Evolutionary conservation across 2,888 invertebrate species (phyloP).

Genomic region (Lasioglossum vierecki): DNA sequence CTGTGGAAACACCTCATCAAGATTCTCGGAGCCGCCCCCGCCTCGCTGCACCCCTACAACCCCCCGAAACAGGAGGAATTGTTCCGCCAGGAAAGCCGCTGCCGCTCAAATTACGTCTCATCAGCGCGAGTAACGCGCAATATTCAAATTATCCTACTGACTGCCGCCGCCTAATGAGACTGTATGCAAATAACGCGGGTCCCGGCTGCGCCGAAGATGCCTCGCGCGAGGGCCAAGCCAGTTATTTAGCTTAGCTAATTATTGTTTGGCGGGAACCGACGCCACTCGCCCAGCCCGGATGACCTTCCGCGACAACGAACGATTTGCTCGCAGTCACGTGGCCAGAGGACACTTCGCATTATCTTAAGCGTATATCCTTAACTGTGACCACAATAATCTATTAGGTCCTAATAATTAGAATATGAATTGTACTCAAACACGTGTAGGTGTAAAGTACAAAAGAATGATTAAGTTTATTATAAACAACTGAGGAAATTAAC

Average conservation of each 20-base stretch:
- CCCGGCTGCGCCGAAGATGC: constrained; percentile 35
- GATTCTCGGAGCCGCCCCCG: constrained; percentile 67
- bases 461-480: too few relatives aligned
- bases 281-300: neutral
- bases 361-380: too few relatives aligned
- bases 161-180: constrained; percentile 77
- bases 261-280: constrained; percentile 44
- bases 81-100: constrained; percentile 55
- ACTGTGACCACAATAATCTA: too few relatives aligned
- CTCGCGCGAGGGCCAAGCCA: constrained; percentile 39
- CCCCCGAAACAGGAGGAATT: constrained; percentile 49
- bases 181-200: constrained; percentile 79
- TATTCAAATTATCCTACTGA: constrained; percentile 80
- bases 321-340: neutral
- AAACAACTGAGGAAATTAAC: too few relatives aligned
- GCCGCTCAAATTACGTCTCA: constrained; percentile 79
- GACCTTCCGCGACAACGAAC: neutral
- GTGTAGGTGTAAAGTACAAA: too few relatives aligned
- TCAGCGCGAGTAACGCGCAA: constrained; percentile 78
- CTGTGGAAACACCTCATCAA: constrained; percentile 75
- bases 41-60: constrained; percentile 18
- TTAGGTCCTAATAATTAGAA: too few relatives aligned
- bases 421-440: too few relatives aligned
- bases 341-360: neutral
- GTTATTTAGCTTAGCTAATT: constrained; percentile 70